These are phyloP conservation scores for Erannis defoliaria DNA, from an alignment of 2,888 invertebrate species.

Conservation along the genomic window DNA sequence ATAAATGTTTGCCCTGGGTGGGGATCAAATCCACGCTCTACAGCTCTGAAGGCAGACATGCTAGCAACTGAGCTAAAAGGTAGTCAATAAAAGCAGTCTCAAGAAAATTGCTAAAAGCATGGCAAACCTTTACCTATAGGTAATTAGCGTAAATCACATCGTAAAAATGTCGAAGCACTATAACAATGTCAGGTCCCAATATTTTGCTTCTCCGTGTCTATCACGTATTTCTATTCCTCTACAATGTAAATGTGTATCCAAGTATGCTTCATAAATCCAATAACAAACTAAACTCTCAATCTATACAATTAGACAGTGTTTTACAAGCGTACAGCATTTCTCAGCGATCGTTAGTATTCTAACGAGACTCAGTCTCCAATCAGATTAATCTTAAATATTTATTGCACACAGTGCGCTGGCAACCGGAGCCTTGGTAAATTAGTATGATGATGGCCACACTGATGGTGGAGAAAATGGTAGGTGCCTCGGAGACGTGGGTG, in stretches of 20 bases:
- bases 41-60: too few species aligned
- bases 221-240: slow-evolving; percentile 1
- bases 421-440: slow-evolving; percentile 76
- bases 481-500: slow-evolving; percentile 79
- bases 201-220: slow-evolving; percentile 5
- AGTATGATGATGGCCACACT: slow-evolving; percentile 81
- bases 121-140: not conserved
- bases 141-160: slow-evolving; percentile 5
- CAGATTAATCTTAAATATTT: slow-evolving; percentile 86
- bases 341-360: slow-evolving; percentile 74
- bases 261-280: slow-evolving; percentile 37
- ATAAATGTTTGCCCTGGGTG: too few species aligned
- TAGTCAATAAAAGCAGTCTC: too few species aligned
- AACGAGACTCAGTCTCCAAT: slow-evolving; percentile 73
- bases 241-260: slow-evolving; percentile 23
- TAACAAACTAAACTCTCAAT: slow-evolving; percentile 48
- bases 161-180: slow-evolving; percentile 19
- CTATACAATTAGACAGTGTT: slow-evolving; percentile 55
- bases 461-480: slow-evolving; percentile 78
- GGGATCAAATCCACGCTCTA: too few species aligned
- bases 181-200: slow-evolving; percentile 12
- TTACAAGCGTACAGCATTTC: slow-evolving; percentile 49
- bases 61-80: too few species aligned
- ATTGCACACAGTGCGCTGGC: slow-evolving; percentile 81
- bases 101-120: too few species aligned